Conservation (phyloP, 2,113 vertebrate genomes). For the Lasiurus borealis region DNA sequence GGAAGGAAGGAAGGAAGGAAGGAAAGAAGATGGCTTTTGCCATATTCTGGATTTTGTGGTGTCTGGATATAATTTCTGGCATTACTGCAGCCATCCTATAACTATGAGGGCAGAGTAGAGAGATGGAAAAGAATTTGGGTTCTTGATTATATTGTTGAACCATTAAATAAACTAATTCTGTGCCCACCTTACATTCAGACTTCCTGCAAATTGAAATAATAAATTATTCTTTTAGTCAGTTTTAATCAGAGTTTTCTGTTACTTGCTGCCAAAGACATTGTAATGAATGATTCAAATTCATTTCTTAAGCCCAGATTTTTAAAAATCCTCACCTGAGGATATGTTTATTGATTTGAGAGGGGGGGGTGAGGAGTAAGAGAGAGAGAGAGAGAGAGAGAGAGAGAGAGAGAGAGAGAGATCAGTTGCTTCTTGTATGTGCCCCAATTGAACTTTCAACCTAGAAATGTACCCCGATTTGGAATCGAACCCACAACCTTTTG, state of each 20-base stretch:
- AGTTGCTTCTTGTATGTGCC: not conserved
- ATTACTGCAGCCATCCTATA: not conserved
- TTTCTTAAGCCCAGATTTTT: conserved; percentile 18
- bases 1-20: too few species aligned
- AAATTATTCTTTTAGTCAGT: not conserved
- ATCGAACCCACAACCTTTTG: not conserved
- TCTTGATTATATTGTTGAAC: conserved; percentile 1
- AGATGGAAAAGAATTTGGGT: not conserved
- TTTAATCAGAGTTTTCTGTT: conserved; percentile 11
- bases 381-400: too few species aligned
- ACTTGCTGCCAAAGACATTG: not conserved
- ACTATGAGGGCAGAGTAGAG: not conserved
- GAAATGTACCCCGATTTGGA: not conserved
- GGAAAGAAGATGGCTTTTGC: not conserved
- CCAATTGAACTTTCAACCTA: too few species aligned
- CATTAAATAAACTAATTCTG: not conserved
- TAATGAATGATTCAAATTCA: conserved; percentile 6
- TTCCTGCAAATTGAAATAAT: not conserved
- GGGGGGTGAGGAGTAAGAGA: too few species aligned
- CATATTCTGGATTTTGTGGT: not conserved
- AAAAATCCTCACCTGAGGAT: not conserved
- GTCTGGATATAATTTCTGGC: not conserved
- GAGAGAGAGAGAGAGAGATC: not conserved
- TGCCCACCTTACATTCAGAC: not conserved
- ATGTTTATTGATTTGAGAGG: not conserved